phyloP scores from a whole-genome alignment of 2,888 invertebrate species.

The Eulithis prunata region DNA sequence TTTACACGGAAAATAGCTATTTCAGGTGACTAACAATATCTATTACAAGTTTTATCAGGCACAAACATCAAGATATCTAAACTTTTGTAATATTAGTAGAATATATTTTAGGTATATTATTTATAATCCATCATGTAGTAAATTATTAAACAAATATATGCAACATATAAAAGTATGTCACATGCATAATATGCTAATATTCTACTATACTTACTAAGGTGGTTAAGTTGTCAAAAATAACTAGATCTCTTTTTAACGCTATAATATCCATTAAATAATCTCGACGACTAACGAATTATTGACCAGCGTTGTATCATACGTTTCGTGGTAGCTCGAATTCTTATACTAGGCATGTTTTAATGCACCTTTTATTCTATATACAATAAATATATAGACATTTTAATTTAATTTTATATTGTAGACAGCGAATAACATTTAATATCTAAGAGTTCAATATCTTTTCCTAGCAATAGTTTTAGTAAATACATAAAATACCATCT shows the following conservation, averaged over 20 bases:
- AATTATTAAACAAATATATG: slow-evolving; percentile 14
- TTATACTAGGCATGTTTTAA: not conserved
- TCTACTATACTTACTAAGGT: slow-evolving; percentile 33
- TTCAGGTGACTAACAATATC: too few relatives aligned
- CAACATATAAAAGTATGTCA: slow-evolving; percentile 24
- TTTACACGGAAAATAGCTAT: too few relatives aligned
- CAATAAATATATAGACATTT: slow-evolving; percentile 17
- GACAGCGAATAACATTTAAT: slow-evolving; percentile 27
- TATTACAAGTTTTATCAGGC: too few relatives aligned
- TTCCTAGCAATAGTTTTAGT: slow-evolving; percentile 15
- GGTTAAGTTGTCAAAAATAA: slow-evolving; percentile 34
- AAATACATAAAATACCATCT: slow-evolving; percentile 5
- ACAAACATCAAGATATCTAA: too few relatives aligned
- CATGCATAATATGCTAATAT: slow-evolving; percentile 19
- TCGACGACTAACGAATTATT: slow-evolving; percentile 25
- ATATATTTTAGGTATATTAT: too few relatives aligned
- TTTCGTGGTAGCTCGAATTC: slow-evolving; percentile 20
- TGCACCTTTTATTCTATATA: slow-evolving; percentile 8
- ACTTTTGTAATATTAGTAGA: not conserved
- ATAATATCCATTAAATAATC: slow-evolving; percentile 29
- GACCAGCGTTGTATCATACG: slow-evolving; percentile 27
- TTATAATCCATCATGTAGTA: not conserved
- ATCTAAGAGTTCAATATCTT: slow-evolving; percentile 14
- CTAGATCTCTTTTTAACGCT: slow-evolving; percentile 23
- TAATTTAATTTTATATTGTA: slow-evolving; percentile 3